Conservation (phyloP, 2,888 invertebrate genomes). For the Epiperipatus broadwayi region DNA sequence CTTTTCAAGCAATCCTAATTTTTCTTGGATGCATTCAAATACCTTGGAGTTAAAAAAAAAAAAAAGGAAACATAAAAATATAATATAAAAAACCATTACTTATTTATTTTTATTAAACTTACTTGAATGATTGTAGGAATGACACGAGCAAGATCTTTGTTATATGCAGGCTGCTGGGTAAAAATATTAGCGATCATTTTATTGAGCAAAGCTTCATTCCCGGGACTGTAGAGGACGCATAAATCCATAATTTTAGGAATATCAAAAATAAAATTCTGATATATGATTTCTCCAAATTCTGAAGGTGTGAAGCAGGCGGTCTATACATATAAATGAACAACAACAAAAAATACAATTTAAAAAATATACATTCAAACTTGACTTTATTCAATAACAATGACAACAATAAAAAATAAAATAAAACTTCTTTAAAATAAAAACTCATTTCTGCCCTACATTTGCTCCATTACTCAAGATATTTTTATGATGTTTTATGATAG, state of each 20-base stretch:
- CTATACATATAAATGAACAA: too few relatives aligned
- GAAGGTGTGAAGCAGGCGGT: conserved; percentile 38
- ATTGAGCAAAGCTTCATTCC: conserved; percentile 40
- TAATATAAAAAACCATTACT: conserved; percentile 22
- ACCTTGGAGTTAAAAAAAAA: conserved; percentile 24
- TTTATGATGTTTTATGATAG: too few relatives aligned
- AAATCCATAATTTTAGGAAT: conserved; percentile 60
- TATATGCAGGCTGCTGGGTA: conserved; percentile 43
- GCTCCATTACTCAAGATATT: too few relatives aligned
- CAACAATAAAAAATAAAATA: too few relatives aligned
- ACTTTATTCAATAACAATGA: too few relatives aligned
- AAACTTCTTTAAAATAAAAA: too few relatives aligned
- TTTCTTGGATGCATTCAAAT: conserved; percentile 24
- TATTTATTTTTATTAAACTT: too few relatives aligned
- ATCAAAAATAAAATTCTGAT: conserved; percentile 60
- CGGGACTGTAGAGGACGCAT: conserved; percentile 48
- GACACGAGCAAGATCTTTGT: conserved; percentile 34
- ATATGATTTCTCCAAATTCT: conserved; percentile 47
- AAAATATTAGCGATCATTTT: conserved; percentile 47
- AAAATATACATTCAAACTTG: too few relatives aligned
- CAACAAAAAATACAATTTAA: too few relatives aligned
- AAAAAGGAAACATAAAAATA: conserved; percentile 10
- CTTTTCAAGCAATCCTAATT: conserved; percentile 21
- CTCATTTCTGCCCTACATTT: too few relatives aligned
- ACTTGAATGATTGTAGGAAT: conserved; percentile 26